Percentiles rank a stretch among this genome's conserved stretches.
These are phyloP conservation scores for Thalassarche chlororhynchos DNA, from an alignment of 2,113 vertebrate species.

Conservation along the genomic window DNA sequence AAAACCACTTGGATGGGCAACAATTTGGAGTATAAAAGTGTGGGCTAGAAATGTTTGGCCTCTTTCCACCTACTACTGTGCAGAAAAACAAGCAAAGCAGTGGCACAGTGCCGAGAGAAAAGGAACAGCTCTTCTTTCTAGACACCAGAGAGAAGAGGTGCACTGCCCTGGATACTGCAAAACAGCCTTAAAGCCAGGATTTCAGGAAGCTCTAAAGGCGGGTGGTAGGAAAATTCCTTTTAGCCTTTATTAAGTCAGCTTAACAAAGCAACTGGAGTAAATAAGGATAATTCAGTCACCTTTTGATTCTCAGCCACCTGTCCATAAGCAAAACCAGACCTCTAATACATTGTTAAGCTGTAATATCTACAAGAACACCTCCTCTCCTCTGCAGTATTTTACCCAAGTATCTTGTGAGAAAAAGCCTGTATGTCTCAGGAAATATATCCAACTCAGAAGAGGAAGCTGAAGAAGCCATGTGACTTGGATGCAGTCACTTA, in stretches of 20 bases:
- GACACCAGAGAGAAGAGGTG: not conserved
- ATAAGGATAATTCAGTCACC: not conserved
- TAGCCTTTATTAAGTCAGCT: not conserved
- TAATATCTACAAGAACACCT: not conserved
- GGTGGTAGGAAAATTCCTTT: not conserved
- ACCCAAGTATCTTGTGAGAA: not conserved
- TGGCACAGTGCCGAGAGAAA: not conserved
- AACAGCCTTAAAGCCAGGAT: not conserved
- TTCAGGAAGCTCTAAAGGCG: not conserved
- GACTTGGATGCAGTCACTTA: not conserved
- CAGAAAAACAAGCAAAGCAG: not conserved
- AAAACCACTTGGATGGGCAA: not conserved
- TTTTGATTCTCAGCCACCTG: not conserved
- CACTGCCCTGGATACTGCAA: not conserved
- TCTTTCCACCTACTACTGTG: not conserved
- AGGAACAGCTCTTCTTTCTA: not conserved
- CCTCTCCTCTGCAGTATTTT: not conserved
- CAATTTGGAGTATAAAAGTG: not conserved
- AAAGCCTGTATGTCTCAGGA: not conserved
- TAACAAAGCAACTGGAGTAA: not conserved
- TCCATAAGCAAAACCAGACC: not conserved
- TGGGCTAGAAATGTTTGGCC: not conserved
- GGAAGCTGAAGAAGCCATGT: constrained; percentile 8
- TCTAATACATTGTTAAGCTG: not conserved
- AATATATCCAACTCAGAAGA: not conserved